phyloP scores from a whole-genome alignment of 2,888 invertebrate species.

The Myopa tessellatipennis region DNA sequence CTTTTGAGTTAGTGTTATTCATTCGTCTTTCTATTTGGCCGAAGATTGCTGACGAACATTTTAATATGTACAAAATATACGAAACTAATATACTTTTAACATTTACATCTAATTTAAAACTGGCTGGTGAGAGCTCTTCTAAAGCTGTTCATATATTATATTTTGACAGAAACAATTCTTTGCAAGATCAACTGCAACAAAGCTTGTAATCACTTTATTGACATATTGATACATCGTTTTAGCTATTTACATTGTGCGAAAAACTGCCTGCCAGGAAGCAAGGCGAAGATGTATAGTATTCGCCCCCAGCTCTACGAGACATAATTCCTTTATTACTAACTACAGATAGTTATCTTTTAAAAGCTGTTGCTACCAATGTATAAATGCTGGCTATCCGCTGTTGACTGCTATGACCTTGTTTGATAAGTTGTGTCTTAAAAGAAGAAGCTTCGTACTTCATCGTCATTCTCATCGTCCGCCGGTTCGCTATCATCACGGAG shows the following conservation, averaged over 20 bases:
- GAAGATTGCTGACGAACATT: background rate
- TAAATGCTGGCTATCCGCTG: slow-evolving; percentile 33
- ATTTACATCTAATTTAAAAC: too few relatives aligned
- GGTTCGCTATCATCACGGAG: slow-evolving; percentile 54
- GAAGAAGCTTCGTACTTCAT: slow-evolving; percentile 62
- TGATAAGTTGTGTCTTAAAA: slow-evolving; percentile 51
- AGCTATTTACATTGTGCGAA: slow-evolving; percentile 33
- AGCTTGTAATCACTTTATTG: background rate
- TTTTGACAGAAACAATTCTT: too few relatives aligned
- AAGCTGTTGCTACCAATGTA: slow-evolving; percentile 46
- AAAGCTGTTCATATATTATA: too few relatives aligned
- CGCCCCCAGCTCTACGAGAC: slow-evolving; percentile 7
- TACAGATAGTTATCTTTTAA: slow-evolving; percentile 41
- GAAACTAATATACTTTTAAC: background rate
- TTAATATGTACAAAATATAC: background rate
- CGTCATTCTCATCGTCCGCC: slow-evolving; percentile 54
- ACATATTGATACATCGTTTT: background rate
- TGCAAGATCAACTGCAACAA: background rate
- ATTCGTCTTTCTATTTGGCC: background rate
- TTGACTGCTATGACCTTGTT: slow-evolving; percentile 4
- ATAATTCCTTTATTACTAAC: slow-evolving; percentile 40
- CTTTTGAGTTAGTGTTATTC: too few relatives aligned
- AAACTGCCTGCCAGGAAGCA: background rate
- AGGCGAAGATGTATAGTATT: background rate
- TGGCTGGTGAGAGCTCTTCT: too few relatives aligned